Evolutionary conservation across 2,888 invertebrate genomes (phyloP).

Genomic region (Onchidella celtica): DNA sequence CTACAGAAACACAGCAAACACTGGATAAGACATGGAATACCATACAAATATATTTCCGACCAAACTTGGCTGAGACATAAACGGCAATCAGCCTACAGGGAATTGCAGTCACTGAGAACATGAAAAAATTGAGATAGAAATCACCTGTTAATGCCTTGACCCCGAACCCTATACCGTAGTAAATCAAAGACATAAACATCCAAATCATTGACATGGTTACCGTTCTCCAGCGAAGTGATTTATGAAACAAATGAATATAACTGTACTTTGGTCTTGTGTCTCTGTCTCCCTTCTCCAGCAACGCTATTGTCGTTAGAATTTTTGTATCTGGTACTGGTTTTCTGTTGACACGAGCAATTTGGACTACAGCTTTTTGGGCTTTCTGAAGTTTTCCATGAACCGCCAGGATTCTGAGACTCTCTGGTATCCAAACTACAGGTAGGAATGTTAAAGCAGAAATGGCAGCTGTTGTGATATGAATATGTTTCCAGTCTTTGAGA

Average conservation of each 20-base stretch:
- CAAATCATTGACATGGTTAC: too few species aligned
- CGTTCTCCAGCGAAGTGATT: too few species aligned
- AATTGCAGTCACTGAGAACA: too few species aligned
- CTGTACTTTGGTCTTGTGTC: background rate
- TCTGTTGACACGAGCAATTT: background rate
- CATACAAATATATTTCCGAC: too few species aligned
- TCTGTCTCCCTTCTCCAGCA: background rate
- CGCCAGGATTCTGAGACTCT: conserved; percentile 2
- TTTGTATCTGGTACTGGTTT: conserved; percentile 3
- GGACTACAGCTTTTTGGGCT: background rate
- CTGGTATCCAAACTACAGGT: conserved; percentile 22
- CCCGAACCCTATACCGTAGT: too few species aligned
- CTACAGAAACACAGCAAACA: too few species aligned
- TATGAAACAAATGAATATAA: background rate
- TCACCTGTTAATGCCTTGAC: too few species aligned
- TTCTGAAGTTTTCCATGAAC: conserved; percentile 1
- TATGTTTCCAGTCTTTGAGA: conserved; percentile 10
- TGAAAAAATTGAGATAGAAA: too few species aligned
- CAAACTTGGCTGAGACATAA: too few species aligned
- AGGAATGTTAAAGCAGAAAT: background rate
- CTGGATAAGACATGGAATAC: too few species aligned
- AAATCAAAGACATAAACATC: too few species aligned
- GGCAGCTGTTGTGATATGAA: conserved; percentile 8
- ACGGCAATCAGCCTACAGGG: too few species aligned
- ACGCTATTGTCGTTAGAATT: background rate